Base-by-base conservation (phyloP, 2,888 invertebrate species). In the Chironomus tentans region DNA sequence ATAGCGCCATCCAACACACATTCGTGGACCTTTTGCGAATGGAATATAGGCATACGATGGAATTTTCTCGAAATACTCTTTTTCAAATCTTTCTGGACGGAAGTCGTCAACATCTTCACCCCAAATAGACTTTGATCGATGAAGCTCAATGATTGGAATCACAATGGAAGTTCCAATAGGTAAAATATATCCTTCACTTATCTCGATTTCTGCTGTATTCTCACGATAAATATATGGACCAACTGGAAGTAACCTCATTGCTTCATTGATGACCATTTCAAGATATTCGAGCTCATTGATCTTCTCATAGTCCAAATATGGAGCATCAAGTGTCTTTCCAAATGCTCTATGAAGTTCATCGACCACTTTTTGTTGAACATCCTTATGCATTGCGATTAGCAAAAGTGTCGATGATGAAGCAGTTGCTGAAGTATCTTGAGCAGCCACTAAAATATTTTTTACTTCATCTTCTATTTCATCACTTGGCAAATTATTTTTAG, bases 401-500 rank as follows among this genome's bases (percentile, higher is more conserved):
- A 65, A 24, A 2, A 65, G 21, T 2, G 62, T 65, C 13, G 62
- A 65, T 22, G 62, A 65, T 22, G 13, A 13, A 6, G 62, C 22
- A 21, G 22, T 21, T 65, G 62, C 62, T 65, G 62, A 22, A 7
- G 62, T 65, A 10, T 65, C 62, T 22, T 65, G 62, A 22, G 62
- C 62, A 12, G 68, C 68, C 5, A 38, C 4, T 6, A 68, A 4
- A 4, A 68, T 13, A 28, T 38, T 68, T 7, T 68, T 38, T 10
- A 68, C n/a, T n/a, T 68, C 68, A 68, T 68, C 68, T n/a, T 6
- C 4, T 2, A 68, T 68, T n/a, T 68, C 68, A 38, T 68, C n/a
- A 15, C 28, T 28, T 18, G n/a, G 4, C 0, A 68, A 68, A 12
- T 15, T 15, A 68, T 38, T 24, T 68, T 68, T 68, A 12, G 28